Evolutionary conservation across 2,113 vertebrate species (phyloP), one percentile per base, ranked within the genome.

Genomic region (Piliocolobus tephrosceles): DNA sequence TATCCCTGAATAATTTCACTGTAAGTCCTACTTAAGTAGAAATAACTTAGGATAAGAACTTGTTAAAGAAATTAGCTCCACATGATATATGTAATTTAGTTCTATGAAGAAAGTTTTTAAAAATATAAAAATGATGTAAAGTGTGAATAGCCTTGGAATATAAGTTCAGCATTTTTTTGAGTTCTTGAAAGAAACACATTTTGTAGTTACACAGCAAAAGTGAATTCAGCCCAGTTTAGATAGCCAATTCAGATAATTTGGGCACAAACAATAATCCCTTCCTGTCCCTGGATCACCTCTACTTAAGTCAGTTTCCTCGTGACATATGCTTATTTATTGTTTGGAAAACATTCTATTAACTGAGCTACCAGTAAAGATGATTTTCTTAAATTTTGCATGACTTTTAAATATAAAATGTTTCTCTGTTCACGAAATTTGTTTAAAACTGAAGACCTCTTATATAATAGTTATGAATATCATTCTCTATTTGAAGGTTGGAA

Each of bases 161-260:
- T 45, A 91, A 95, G 23, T 81, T 82, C 30, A 70, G 64, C 11
- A 52, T 87, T 95, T 92, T 86, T 68, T 94, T 88, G 50, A 50
- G n/a, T 86, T 68, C 66, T 68, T 72, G 35, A n/a, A 82, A 70
- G 35, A 32, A 82, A 76, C 38, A 18, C 25, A 81, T 57, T 91
- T 88, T 93, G 85, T 50, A 68, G 4, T 32, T 92, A 47, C 30
- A 52, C 3, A 76, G n/a, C 38, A 94, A 35, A 92, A 75, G 45
- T 90, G 43, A 70, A 32, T 75, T 40, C 81, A 66, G 22, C 22
- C 40, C 43, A 20, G 11, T 64, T 73, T 75, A 73, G 70, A 61
- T 43, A 58, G 82, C 58, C 58, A 90, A 50, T 22, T 75, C 78
- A 40, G 79, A 95, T 89, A 85, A 89, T 43, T 78, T 58, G 23